Conservation (phyloP, 2,797 vertebrate species). For the Australoheros facetus region DNA sequence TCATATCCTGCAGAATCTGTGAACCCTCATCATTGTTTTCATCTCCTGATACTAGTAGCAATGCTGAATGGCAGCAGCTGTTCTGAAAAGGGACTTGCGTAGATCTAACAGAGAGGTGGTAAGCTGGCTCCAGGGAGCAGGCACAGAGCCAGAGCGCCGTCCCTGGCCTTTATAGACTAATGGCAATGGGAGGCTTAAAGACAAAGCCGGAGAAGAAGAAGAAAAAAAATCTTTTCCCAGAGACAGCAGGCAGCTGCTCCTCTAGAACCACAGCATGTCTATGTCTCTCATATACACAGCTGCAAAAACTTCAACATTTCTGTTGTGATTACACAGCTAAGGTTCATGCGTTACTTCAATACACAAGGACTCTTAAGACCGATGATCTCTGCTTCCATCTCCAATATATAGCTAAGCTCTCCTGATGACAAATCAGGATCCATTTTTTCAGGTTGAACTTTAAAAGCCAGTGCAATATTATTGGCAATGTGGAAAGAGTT, state of each 20-base stretch:
- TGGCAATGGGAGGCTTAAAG: constrained; percentile 68
- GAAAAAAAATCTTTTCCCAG: constrained; percentile 52
- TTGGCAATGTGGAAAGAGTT: not conserved
- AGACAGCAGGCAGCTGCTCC: constrained; percentile 77
- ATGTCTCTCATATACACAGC: constrained; percentile 63
- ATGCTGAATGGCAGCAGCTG: constrained; percentile 65
- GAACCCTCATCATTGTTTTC: not conserved
- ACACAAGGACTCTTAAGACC: not conserved
- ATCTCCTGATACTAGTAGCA: constrained; percentile 28
- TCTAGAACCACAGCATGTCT: constrained; percentile 57
- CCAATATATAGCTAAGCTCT: not conserved
- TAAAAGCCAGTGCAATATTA: not conserved
- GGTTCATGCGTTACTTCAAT: constrained; percentile 6
- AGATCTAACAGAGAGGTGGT: constrained; percentile 54
- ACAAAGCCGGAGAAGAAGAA: constrained; percentile 59
- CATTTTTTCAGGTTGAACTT: not conserved
- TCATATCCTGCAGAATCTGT: not conserved
- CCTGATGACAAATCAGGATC: not conserved
- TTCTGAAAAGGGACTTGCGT: constrained; percentile 43
- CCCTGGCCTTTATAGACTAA: constrained; percentile 66
- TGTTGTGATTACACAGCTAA: constrained; percentile 24
- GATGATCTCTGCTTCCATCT: not conserved
- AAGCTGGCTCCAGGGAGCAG: constrained; percentile 58
- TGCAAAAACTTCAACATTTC: constrained; percentile 56
- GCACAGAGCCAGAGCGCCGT: constrained; percentile 67